Evolutionary conservation across 23 tunicate species (phyloP).

Genomic region (Trididemnum nubilum): DNA sequence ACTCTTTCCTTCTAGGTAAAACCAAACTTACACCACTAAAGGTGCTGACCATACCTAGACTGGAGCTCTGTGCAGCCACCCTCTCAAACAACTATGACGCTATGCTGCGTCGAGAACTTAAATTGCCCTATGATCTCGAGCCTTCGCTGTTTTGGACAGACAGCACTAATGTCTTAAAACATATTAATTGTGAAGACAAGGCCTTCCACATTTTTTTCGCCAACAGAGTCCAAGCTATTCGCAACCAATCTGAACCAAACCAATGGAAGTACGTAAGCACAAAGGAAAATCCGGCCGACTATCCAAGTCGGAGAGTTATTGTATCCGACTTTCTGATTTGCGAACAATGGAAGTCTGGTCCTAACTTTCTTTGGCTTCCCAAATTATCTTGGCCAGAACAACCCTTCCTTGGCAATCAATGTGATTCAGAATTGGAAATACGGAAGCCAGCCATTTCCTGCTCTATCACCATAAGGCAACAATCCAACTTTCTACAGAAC

Average conservation of each 20-base stretch:
- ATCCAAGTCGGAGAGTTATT: conserved; percentile 41
- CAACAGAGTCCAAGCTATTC: conserved; percentile 48
- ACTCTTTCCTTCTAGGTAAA: conserved; percentile 45
- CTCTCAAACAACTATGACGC: conserved; percentile 25
- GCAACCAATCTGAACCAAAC: conserved; percentile 18
- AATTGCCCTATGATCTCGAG: not conserved
- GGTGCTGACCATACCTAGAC: conserved; percentile 32
- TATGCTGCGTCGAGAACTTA: conserved; percentile 32
- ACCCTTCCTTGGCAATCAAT: conserved; percentile 23
- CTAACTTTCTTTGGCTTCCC: conserved; percentile 42
- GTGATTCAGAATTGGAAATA: conserved; percentile 32
- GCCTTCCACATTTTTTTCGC: conserved; percentile 59
- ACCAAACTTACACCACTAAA: conserved; percentile 52
- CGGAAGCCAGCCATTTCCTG: conserved; percentile 11
- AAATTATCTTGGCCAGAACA: conserved; percentile 35
- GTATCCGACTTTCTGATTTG: conserved; percentile 18
- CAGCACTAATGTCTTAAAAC: conserved; percentile 53
- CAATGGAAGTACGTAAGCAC: conserved; percentile 52
- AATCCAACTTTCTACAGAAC: not conserved
- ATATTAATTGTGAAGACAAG: conserved; percentile 17
- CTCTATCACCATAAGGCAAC: not conserved
- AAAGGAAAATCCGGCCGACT: conserved; percentile 42
- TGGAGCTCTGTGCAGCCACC: conserved; percentile 57
- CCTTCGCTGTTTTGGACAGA: conserved; percentile 57
- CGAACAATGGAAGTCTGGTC: conserved; percentile 49